A percentile compares a stretch with the other conserved stretches of the same genome.
These are phyloP conservation scores for Ormyrus labotus DNA, from an alignment of 2,888 invertebrate genomes.

Conservation along the genomic window DNA sequence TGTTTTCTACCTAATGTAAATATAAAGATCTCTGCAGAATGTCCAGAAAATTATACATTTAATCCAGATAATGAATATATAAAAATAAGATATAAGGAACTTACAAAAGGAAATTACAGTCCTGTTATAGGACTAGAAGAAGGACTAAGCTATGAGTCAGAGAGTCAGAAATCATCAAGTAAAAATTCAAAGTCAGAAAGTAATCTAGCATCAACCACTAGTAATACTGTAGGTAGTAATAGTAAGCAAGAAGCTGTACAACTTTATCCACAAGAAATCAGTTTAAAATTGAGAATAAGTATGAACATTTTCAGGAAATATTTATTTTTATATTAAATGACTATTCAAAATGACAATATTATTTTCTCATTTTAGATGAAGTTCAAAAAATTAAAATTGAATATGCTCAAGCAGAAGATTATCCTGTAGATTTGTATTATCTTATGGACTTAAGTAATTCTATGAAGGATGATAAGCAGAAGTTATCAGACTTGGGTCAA, in stretches of 20 bases:
- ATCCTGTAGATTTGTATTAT: slow-evolving; percentile 98
- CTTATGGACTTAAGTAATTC: slow-evolving; percentile 99
- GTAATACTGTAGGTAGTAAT: slow-evolving; percentile 1
- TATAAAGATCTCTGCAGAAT: slow-evolving; percentile 74
- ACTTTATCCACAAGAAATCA: slow-evolving; percentile 88
- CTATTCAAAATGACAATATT: slow-evolving; percentile 7
- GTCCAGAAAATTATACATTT: slow-evolving; percentile 83
- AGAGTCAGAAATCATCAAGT: slow-evolving; percentile 26
- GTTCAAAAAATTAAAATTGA: slow-evolving; percentile 84
- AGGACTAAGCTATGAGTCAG: slow-evolving; percentile 41
- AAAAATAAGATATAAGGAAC: slow-evolving; percentile 76
- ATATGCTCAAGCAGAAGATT: slow-evolving; percentile 93
- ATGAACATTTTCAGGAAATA: slow-evolving; percentile 52
- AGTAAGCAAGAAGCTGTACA: slow-evolving; percentile 82
- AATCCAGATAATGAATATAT: slow-evolving; percentile 82
- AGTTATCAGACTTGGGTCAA: slow-evolving; percentile 90
- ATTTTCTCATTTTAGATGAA: slow-evolving; percentile 80
- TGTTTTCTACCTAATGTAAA: slow-evolving; percentile 76
- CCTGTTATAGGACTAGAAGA: slow-evolving; percentile 58
- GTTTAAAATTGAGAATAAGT: slow-evolving; percentile 88
- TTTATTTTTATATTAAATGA: not conserved
- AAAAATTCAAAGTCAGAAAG: slow-evolving; percentile 6
- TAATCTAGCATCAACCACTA: not conserved
- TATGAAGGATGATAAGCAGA: slow-evolving; percentile 98
- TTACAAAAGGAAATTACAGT: slow-evolving; percentile 77